These are phyloP conservation scores for Ptilorrhoa leucosticta DNA, from an alignment of 2,113 vertebrate species.

Conservation along the genomic window DNA sequence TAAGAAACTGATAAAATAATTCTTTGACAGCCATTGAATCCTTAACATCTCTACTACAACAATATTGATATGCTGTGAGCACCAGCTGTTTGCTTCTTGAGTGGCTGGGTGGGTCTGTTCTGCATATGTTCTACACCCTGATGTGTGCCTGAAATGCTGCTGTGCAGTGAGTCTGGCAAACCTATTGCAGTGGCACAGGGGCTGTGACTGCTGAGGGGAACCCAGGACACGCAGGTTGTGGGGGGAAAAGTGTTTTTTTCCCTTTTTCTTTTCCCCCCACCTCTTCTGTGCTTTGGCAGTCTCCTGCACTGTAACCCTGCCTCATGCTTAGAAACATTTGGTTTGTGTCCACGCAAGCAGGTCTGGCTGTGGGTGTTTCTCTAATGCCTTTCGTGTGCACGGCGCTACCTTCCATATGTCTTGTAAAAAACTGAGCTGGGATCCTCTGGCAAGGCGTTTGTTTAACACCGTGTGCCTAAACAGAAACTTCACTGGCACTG, in stretches of 20 bases:
- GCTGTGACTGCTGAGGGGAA: not conserved
- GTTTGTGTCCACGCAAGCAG: not conserved
- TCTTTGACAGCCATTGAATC: not conserved
- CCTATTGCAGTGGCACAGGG: fast-evolving
- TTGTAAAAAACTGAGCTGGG: not conserved
- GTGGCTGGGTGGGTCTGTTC: not conserved
- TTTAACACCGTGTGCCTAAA: not conserved
- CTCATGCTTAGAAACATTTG: not conserved
- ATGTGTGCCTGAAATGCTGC: fast-evolving
- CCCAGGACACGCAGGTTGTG: not conserved
- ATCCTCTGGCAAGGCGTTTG: not conserved
- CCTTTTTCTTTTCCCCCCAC: not conserved
- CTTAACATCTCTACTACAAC: not conserved
- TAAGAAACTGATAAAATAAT: not conserved
- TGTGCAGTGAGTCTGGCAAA: not conserved
- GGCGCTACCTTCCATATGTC: not conserved
- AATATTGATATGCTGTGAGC: not conserved
- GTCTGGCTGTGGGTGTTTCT: not conserved
- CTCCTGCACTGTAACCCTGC: not conserved
- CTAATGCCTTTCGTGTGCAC: not conserved
- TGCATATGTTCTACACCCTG: not conserved
- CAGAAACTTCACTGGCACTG: not conserved
- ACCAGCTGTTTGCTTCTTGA: not conserved
- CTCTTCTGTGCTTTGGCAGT: not conserved
- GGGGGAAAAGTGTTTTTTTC: not conserved